Base-by-base conservation (phyloP, 2,888 invertebrate species). In the Phlogophora meticulosa region DNA sequence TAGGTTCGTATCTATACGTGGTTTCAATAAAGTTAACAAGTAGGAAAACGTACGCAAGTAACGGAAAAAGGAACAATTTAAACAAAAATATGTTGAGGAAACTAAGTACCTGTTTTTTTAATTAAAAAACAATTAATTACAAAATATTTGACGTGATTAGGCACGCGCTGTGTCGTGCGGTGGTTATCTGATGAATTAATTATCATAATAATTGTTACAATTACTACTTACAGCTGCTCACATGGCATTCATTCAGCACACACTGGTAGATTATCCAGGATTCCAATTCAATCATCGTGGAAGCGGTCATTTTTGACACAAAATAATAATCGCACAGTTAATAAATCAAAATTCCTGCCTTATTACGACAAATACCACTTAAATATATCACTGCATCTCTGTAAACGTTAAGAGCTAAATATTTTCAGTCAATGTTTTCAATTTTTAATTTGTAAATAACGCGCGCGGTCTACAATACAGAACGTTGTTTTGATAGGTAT, bases 251-350 rank as follows among this genome's bases (percentile, higher is more conserved):
- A 83, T 96, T 96, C 84, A 96, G 95, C 81, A 97, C 96, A 92
- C 96, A 97, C 85, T 97, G 97, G 91, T 97, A 97, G 90, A 97
- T 96, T 84, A 97, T 94, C 97, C 97, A 97, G 89, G 97, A 96
- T 89, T 97, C 97, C 89, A 97, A 88, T 90, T 97, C 97, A 82
- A 97, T 96, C 93, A 97, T 96, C 43, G 97, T 94, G 83, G 95
- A 94, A 83, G 95, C 95, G 85, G 95, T 95, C 95, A 95, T 95
- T 87, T 88, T 93, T 82, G 79, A 85, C 87, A 86, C 83, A 84
- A 82, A 82, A 76, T 76, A 79, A 78, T 76, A 60, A 57, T 81
- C 68, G 73, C 72, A 72, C 84, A 88, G 87, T 86, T 85, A 87
- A 85, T 85, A 83, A 82, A 84, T 83, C 74, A 79, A 83, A 82